Evolutionary conservation across 1,140 invertebrate genomes (phyloP).

Genomic region (Chironomus striatipennis): DNA sequence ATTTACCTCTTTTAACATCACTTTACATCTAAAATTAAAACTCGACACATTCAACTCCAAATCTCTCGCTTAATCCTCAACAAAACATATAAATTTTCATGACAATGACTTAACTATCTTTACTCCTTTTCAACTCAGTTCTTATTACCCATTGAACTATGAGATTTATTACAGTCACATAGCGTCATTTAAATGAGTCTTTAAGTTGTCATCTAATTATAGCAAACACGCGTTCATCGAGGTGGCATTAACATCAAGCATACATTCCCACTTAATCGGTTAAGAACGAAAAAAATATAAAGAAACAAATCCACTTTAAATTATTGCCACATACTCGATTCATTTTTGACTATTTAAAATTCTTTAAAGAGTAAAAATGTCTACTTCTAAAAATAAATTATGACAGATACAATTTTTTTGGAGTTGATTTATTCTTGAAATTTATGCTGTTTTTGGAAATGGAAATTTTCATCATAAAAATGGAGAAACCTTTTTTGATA

Average conservation of each 20-base stretch:
- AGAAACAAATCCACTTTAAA: not conserved
- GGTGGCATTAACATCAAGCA: not conserved
- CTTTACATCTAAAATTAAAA: not conserved
- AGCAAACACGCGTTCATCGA: not conserved
- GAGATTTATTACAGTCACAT: not conserved
- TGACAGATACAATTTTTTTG: too few species aligned
- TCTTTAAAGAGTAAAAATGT: too few species aligned
- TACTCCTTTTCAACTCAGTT: too few species aligned
- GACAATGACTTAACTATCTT: too few species aligned
- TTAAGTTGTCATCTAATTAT: constrained; percentile 3
- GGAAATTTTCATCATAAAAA: too few species aligned
- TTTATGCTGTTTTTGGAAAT: too few species aligned
- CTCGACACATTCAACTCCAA: not conserved
- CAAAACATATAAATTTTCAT: too few species aligned
- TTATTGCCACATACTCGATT: not conserved
- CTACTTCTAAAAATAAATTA: too few species aligned
- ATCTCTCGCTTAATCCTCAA: too few species aligned
- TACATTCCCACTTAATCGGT: constrained; percentile 10
- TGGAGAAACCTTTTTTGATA: too few species aligned
- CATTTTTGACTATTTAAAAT: too few species aligned
- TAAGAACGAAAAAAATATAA: not conserved
- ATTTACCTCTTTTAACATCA: not conserved
- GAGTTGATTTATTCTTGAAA: too few species aligned
- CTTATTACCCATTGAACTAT: not conserved
- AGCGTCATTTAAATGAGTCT: not conserved